Base-by-base conservation (phyloP, 2,797 vertebrate species). In the Myripristis murdjan region DNA sequence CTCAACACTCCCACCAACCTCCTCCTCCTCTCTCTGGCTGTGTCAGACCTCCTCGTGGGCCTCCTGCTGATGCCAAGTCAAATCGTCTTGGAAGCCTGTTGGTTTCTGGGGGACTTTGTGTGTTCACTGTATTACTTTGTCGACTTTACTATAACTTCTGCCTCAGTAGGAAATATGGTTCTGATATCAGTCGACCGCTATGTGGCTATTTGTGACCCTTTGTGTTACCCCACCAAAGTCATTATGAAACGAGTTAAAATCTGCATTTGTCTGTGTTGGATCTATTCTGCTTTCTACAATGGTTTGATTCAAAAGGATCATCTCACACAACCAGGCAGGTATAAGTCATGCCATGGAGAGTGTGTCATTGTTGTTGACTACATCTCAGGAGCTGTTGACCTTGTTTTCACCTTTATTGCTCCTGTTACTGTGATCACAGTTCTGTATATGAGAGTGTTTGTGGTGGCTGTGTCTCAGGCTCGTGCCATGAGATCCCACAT, bases 101-200 rank as follows among this genome's bases (percentile, higher is more conserved):
- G 88, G 87, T 74, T 67, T n/a, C 84, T 89, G 0, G 84, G 87
- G 16, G 77, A 87, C 55, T 5, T 78, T 1, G 0, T 78, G 16
- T 71, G 75, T 49, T 7, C 2, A 46, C 15, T 46, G 3, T 46
- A 4, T 22, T 91, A 52, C 87, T 86, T 60, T 15, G 86, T 91
- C 10, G 77, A 89, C 44, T 28, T 86, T 68, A 89, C 92, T 77
- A 77, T 93, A 22, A 82, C 84, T 41, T 85, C 91, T 53, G 79
- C 68, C 4, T 95, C 92, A 35, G 87, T 93, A 48, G 92, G 93
- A 71, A 89, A 89, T 23, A 79, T 94, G 18, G 90, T 89, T 62
- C 93, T n/a, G n/a, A n/a, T n/a, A n/a, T n/a, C n/a, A n/a, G n/a
- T n/a, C n/a, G n/a, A n/a, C n/a, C n/a, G n/a, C n/a, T n/a, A n/a